Conservation (phyloP, 1,140 invertebrate genomes). For the Drosophila persimilis region DNA sequence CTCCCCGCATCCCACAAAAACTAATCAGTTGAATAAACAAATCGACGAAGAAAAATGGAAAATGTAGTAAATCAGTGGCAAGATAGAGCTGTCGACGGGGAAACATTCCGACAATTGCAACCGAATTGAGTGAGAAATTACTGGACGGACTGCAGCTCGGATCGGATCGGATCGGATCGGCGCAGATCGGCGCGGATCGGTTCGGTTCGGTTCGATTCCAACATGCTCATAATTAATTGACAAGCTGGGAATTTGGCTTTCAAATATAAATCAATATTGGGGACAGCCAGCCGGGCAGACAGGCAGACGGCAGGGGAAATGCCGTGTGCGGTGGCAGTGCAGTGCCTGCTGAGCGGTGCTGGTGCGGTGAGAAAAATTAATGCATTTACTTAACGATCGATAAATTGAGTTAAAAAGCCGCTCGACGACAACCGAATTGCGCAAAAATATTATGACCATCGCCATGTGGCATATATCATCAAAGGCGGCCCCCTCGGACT, state of each 20-base stretch:
- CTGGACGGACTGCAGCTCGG: constrained; percentile 18
- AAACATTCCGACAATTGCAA: constrained; percentile 42
- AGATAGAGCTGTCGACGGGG: constrained; percentile 34
- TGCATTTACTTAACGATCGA: constrained; percentile 71
- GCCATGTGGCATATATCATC: constrained; percentile 73
- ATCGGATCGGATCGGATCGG: too few relatives aligned
- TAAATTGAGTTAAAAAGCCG: constrained; percentile 60
- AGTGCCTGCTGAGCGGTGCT: constrained; percentile 32
- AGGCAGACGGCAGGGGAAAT: constrained; percentile 9
- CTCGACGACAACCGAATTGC: constrained; percentile 77
- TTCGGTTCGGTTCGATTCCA: neutral
- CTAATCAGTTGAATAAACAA: constrained; percentile 70
- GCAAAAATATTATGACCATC: constrained; percentile 80
- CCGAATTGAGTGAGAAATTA: constrained; percentile 60
- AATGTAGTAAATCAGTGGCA: constrained; percentile 33
- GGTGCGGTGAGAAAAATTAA: constrained; percentile 54
- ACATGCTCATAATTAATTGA: constrained; percentile 68
- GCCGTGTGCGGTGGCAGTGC: constrained; percentile 39
- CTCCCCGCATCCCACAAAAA: constrained; percentile 20
- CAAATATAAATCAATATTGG: constrained; percentile 55
- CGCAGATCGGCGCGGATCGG: too few relatives aligned
- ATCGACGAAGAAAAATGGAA: constrained; percentile 24
- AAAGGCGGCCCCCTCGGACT: constrained; percentile 56
- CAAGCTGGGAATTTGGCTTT: constrained; percentile 42
- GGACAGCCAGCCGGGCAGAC: too few relatives aligned